A percentile compares a stretch with the other conserved stretches of the same genome.
Conservation (phyloP, 2,113 vertebrate genomes). For the Nansenia antarctica region DNA sequence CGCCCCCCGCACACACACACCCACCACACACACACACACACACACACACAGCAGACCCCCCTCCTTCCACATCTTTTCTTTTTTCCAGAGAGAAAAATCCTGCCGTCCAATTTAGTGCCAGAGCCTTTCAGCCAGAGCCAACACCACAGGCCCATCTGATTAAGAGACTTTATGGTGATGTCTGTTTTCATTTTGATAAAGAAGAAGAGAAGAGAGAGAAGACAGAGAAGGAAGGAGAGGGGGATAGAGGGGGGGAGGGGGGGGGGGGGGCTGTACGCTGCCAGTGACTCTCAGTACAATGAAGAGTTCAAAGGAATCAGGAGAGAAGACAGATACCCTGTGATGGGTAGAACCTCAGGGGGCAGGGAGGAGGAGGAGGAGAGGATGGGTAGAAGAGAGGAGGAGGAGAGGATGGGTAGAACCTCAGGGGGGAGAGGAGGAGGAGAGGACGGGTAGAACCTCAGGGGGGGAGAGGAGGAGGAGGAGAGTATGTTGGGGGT, state of each 20-base stretch:
- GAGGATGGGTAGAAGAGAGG: too few species aligned
- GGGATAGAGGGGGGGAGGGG: neutral
- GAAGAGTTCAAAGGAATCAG: constrained; percentile 43
- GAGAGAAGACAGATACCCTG: constrained; percentile 29
- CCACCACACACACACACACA: too few species aligned
- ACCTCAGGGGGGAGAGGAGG: neutral
- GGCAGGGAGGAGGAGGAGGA: too few species aligned
- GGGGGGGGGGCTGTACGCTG: constrained; percentile 29
- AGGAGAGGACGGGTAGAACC: too few species aligned
- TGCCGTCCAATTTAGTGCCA: constrained; percentile 75
- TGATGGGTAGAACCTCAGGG: too few species aligned
- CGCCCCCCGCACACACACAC: too few species aligned
- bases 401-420: neutral
- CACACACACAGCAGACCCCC: too few species aligned
- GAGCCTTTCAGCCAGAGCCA: constrained; percentile 76
- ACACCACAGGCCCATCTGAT: constrained; percentile 76
- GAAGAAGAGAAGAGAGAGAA: constrained; percentile 37
- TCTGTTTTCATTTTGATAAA: constrained; percentile 74
- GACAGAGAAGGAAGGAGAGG: neutral
- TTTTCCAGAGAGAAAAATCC: constrained; percentile 76
- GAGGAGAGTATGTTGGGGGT: too few species aligned
- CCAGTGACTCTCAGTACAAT: constrained; percentile 39
- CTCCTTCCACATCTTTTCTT: constrained; percentile 13
- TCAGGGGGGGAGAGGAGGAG: too few species aligned
- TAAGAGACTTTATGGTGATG: constrained; percentile 66